These are phyloP conservation scores for Thunnus maccoyii DNA, from an alignment of 2,113 vertebrate genomes.

Conservation along the genomic window DNA sequence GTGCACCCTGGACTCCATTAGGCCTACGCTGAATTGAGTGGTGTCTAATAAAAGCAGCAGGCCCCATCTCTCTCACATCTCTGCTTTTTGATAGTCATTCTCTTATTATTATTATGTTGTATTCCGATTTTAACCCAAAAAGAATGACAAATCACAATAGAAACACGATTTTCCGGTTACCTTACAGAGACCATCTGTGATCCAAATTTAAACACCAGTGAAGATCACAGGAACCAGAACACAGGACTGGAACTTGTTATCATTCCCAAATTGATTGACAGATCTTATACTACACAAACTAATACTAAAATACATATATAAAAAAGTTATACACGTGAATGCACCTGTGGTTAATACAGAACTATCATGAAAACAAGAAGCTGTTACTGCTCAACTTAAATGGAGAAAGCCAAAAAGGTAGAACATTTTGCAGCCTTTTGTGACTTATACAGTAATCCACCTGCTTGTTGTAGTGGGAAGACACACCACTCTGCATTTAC, in stretches of 20 bases:
- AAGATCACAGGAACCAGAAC: too few relatives aligned
- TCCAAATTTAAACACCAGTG: neutral
- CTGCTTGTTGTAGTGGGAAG: slow-evolving; percentile 25
- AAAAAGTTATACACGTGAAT: too few relatives aligned
- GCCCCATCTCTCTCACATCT: slow-evolving; percentile 18
- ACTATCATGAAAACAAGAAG: too few relatives aligned
- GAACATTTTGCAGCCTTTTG: slow-evolving; percentile 7
- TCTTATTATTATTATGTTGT: neutral
- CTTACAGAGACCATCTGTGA: neutral
- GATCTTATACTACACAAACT: neutral
- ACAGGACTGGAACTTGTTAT: neutral
- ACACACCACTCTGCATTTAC: slow-evolving; percentile 36
- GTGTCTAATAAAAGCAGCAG: slow-evolving; percentile 54
- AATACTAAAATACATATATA: neutral
- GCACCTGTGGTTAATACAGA: too few relatives aligned
- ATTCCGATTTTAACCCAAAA: neutral
- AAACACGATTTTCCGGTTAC: neutral
- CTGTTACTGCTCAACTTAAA: too few relatives aligned
- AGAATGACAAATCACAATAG: neutral
- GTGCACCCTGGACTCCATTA: slow-evolving; percentile 48
- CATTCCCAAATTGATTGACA: neutral
- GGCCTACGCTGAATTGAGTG: slow-evolving; percentile 32
- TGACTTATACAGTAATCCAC: slow-evolving; percentile 17
- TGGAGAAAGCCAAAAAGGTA: too few relatives aligned
- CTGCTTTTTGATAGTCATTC: neutral